Percentiles rank a stretch among this genome's conserved stretches.
These are phyloP conservation scores for Origma solitaria DNA, from an alignment of 2,113 vertebrate species.

Conservation along the genomic window DNA sequence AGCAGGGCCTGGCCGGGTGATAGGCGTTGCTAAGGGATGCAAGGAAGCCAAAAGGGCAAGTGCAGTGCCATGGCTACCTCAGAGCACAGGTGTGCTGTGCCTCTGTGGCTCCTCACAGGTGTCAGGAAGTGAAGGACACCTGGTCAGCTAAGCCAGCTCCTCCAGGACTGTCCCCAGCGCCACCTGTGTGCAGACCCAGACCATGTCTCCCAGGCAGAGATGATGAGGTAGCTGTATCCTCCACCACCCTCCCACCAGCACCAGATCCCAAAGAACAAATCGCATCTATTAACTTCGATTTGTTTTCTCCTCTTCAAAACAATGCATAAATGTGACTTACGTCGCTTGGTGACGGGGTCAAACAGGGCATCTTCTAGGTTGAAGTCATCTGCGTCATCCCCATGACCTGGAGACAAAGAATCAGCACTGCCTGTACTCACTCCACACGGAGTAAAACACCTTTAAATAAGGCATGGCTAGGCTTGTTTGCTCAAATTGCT, in stretches of 20 bases:
- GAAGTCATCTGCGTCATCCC: constrained; percentile 14
- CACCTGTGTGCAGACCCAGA: background rate
- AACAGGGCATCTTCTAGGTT: constrained; percentile 48
- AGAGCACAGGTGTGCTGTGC: background rate
- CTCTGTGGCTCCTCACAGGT: background rate
- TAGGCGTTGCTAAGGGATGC: background rate
- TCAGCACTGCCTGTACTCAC: background rate
- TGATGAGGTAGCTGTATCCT: background rate
- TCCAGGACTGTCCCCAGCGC: background rate
- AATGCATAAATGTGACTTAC: constrained; percentile 57
- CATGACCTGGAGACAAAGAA: constrained; percentile 60
- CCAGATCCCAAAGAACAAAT: background rate
- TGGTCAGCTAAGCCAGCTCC: background rate
- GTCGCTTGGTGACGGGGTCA: constrained; percentile 29
- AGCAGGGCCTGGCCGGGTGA: no score
- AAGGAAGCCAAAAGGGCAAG: background rate
- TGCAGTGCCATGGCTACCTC: background rate
- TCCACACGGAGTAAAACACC: background rate
- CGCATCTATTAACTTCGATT: background rate
- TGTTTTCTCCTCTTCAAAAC: background rate
- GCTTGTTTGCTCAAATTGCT: background rate
- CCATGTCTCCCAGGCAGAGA: background rate
- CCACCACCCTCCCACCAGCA: background rate
- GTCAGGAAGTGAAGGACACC: background rate
- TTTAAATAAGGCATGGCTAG: background rate